Conservation (phyloP, 2,888 invertebrate species). For the Prosapia bicincta region DNA sequence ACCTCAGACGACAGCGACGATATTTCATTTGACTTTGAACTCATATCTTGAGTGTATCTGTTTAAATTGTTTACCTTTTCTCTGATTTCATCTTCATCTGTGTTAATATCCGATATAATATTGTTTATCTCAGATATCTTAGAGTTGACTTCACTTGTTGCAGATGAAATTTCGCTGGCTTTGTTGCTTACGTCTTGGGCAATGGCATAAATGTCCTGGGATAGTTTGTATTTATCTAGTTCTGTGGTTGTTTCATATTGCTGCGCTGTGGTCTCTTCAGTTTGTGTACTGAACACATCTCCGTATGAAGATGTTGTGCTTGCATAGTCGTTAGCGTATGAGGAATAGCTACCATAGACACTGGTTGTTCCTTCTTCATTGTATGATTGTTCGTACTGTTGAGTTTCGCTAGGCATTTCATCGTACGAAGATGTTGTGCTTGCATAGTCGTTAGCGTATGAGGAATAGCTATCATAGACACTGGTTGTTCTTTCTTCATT, state of each 20-base stretch:
- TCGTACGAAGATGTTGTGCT: background rate
- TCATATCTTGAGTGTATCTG: slow-evolving; percentile 15
- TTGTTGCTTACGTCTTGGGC: slow-evolving; percentile 13
- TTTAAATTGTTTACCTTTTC: slow-evolving; percentile 8
- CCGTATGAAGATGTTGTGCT: background rate
- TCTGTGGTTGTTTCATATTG: background rate
- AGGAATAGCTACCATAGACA: background rate
- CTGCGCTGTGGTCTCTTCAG: background rate
- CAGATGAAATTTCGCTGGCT: slow-evolving; percentile 13
- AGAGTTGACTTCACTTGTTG: slow-evolving; percentile 6
- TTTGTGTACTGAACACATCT: too few relatives aligned
- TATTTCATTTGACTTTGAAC: slow-evolving; percentile 10
- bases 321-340: background rate
- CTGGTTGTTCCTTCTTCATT: background rate
- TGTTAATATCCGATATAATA: slow-evolving; percentile 5
- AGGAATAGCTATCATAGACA: too few relatives aligned
- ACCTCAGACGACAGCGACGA: slow-evolving; percentile 4
- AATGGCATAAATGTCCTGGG: slow-evolving; percentile 7
- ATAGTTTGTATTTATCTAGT: slow-evolving; percentile 13
- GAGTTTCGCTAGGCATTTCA: too few relatives aligned
- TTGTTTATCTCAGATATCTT: slow-evolving; percentile 11
- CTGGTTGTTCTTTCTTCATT: too few relatives aligned
- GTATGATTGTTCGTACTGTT: background rate
- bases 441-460: background rate
- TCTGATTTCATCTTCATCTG: slow-evolving; percentile 13